These are phyloP conservation scores for Desmodus rotundus DNA, from an alignment of 2,113 vertebrate genomes.

Conservation along the genomic window DNA sequence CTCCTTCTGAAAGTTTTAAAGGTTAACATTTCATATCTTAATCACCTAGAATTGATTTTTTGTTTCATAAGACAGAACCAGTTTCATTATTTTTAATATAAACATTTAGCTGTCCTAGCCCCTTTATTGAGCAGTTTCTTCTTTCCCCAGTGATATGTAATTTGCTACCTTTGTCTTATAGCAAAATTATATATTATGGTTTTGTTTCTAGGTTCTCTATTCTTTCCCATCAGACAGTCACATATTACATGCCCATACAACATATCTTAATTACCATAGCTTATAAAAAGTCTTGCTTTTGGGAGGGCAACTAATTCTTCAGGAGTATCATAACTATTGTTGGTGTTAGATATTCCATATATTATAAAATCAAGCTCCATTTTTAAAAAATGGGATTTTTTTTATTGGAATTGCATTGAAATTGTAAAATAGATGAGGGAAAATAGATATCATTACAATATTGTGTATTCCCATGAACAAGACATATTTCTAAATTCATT, in stretches of 20 bases:
- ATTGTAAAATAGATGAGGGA: neutral
- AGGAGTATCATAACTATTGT: neutral
- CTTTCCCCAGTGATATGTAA: neutral
- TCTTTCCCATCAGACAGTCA: neutral
- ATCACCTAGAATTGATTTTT: neutral
- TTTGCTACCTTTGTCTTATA: neutral
- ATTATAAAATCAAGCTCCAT: constrained; percentile 22
- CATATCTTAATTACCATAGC: neutral
- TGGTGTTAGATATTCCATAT: neutral
- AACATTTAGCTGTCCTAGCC: neutral
- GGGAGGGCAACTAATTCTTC: neutral
- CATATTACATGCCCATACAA: neutral
- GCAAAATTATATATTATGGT: neutral
- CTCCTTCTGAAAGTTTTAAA: neutral
- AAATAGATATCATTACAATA: neutral
- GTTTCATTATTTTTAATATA: neutral
- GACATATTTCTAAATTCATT: neutral
- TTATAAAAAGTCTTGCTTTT: constrained; percentile 8
- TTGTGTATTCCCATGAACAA: neutral
- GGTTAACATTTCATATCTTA: neutral
- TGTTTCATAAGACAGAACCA: neutral
- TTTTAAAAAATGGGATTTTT: neutral
- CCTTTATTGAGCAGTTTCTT: neutral
- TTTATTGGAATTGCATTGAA: neutral
- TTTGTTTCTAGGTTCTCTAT: neutral